Evolutionary conservation across 2,113 vertebrate species (phyloP).

Genomic region (Taxidea taxus): DNA sequence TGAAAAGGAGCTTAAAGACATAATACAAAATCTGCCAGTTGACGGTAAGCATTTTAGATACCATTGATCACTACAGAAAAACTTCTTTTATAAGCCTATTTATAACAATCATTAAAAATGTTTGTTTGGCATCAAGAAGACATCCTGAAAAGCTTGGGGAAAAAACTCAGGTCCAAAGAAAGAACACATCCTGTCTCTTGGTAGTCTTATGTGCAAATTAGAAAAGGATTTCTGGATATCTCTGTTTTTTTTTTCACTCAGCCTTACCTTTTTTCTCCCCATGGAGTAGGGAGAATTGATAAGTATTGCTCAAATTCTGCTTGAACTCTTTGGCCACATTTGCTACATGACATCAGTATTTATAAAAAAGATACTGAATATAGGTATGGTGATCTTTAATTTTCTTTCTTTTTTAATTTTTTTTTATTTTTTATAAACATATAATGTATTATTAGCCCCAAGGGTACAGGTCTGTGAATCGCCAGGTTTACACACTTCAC

Average conservation of each 20-base stretch:
- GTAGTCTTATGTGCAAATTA: background rate
- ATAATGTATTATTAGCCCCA: too few species aligned
- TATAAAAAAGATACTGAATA: background rate
- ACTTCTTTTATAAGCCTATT: background rate
- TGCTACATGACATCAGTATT: background rate
- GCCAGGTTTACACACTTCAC: too few species aligned
- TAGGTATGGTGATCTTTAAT: background rate
- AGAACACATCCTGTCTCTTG: background rate
- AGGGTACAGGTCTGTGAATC: too few species aligned
- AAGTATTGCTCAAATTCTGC: background rate
- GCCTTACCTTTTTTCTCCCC: background rate
- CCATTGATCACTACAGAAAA: background rate
- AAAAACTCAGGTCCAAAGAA: background rate
- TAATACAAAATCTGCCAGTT: background rate
- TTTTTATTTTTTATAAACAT: too few species aligned
- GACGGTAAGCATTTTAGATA: constrained; percentile 54
- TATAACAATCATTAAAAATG: background rate
- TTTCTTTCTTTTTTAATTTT: background rate
- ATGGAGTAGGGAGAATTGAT: background rate
- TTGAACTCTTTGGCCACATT: background rate
- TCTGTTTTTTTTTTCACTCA: background rate
- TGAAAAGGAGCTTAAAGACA: constrained; percentile 44
- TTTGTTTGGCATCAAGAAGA: background rate
- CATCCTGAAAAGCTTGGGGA: background rate
- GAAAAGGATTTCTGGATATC: background rate